phyloP scores from a whole-genome alignment of 2,888 invertebrate species.

The Atrina japonica region DNA sequence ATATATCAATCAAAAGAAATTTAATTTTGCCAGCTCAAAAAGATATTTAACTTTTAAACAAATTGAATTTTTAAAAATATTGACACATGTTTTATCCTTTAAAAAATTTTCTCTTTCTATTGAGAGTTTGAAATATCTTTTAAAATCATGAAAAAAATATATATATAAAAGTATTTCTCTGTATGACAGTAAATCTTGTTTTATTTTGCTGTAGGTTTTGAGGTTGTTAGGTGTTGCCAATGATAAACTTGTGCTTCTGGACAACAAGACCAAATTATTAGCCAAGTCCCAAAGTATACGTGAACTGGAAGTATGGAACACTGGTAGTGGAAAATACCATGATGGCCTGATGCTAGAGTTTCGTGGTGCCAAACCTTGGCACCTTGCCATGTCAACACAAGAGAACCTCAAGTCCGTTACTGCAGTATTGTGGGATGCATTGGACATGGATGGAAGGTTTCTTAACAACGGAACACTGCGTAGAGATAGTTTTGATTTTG shows the following conservation, averaged over 20 bases:
- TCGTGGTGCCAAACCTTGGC: conserved; percentile 83
- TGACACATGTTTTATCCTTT: no score
- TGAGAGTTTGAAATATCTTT: no score
- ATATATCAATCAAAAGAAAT: no score
- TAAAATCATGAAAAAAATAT: no score
- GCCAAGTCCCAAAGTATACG: conserved; percentile 82
- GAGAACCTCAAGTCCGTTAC: conserved; percentile 82
- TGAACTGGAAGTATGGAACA: conserved; percentile 85
- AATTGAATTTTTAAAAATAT: no score
- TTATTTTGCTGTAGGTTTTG: conserved; percentile 81
- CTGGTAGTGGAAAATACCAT: conserved; percentile 84
- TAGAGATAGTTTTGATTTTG: conserved; percentile 76
- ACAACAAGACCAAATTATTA: conserved; percentile 84
- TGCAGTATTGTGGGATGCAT: conserved; percentile 85
- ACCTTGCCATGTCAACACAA: conserved; percentile 82
- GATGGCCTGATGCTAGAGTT: conserved; percentile 85
- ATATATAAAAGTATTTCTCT: no score
- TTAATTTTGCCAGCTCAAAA: no score
- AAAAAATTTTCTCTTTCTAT: no score
- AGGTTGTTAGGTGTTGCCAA: conserved; percentile 84
- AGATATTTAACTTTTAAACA: no score
- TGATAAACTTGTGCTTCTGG: conserved; percentile 84
- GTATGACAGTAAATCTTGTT: not conserved
- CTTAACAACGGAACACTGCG: conserved; percentile 70
- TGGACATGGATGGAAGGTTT: conserved; percentile 82